Conservation (phyloP, 1,140 invertebrate genomes). For the Drosophila nebulosa region DNA sequence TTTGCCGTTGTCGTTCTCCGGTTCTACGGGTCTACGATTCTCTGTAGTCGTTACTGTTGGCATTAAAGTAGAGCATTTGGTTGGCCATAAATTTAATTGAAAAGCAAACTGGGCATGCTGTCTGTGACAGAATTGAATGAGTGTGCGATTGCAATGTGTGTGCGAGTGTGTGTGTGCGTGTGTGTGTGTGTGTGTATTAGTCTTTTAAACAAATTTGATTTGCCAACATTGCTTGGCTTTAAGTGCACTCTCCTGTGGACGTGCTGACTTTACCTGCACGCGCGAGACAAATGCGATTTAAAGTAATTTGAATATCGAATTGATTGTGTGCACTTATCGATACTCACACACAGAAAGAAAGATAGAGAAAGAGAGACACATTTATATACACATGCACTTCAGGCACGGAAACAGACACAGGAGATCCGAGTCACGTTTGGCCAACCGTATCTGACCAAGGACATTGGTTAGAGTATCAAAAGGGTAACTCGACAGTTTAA, state of each 20-base stretch:
- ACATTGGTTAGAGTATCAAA: slow-evolving; percentile 34
- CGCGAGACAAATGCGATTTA: slow-evolving; percentile 75
- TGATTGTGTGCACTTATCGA: slow-evolving; percentile 73
- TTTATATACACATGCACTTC: background rate
- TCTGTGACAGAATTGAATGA: slow-evolving; percentile 53
- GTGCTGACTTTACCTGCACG: slow-evolving; percentile 55
- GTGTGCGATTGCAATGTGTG: slow-evolving; percentile 11
- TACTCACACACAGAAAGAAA: slow-evolving; percentile 17
- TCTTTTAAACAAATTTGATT: slow-evolving; percentile 74
- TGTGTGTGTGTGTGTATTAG: background rate
- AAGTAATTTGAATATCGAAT: slow-evolving; percentile 77
- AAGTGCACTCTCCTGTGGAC: slow-evolving; percentile 52
- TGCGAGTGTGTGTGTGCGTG: slow-evolving; percentile 28
- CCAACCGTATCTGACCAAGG: slow-evolving; percentile 62
- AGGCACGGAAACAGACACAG: slow-evolving; percentile 1
- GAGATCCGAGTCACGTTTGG: slow-evolving; percentile 48
- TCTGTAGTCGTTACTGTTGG: slow-evolving; percentile 28
- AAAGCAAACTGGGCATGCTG: slow-evolving; percentile 65
- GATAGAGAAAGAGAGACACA: no score
- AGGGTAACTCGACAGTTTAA: slow-evolving; percentile 31
- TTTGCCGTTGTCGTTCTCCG: slow-evolving; percentile 43
- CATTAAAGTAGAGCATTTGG: slow-evolving; percentile 56
- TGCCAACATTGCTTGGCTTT: slow-evolving; percentile 44
- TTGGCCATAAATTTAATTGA: slow-evolving; percentile 76
- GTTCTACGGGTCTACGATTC: background rate